Percentiles rank a stretch among this genome's conserved stretches.
Evolutionary conservation across 92 coral and sea anemone genomes (phyloP).

Genomic region (Zoanthus gigantus): DNA sequence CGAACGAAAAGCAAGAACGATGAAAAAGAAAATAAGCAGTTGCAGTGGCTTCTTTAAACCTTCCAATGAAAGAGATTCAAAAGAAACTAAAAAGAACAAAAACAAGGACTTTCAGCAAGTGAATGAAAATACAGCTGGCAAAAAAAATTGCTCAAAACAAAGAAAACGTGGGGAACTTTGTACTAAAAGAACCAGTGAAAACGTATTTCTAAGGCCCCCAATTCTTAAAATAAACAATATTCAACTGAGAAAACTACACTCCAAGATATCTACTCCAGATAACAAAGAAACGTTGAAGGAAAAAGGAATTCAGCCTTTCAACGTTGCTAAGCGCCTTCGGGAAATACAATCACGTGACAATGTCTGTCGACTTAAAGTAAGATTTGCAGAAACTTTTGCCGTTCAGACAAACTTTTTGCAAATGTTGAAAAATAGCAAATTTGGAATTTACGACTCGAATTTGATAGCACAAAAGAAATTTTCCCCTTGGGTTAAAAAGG

Average conservation of each 20-base stretch:
- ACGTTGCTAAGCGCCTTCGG: slow-evolving; percentile 25
- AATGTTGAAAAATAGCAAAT: slow-evolving; percentile 77
- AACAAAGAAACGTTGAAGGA: not conserved
- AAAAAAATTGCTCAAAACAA: not conserved
- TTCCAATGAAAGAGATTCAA: slow-evolving; percentile 3
- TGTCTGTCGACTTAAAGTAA: not conserved
- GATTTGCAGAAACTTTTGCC: not conserved
- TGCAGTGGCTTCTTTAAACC: not conserved
- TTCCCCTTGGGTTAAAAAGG: slow-evolving; percentile 75
- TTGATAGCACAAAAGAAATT: slow-evolving; percentile 48
- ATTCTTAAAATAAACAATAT: not conserved
- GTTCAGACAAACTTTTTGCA: slow-evolving; percentile 65
- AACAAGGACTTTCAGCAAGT: not conserved
- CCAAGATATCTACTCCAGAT: not conserved
- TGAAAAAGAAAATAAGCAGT: not conserved
- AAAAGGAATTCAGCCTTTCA: not conserved
- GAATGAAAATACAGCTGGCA: not conserved
- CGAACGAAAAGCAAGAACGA: slow-evolving; percentile 1
- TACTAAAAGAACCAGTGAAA: not conserved
- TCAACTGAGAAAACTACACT: not conserved
- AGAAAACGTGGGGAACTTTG: not conserved
- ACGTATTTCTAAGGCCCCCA: not conserved
- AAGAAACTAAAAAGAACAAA: not conserved
- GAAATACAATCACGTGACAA: slow-evolving; percentile 9
- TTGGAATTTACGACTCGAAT: slow-evolving; percentile 77